Conservation (phyloP, 2,797 vertebrate genomes). For the Pantherophis vulpinus region DNA sequence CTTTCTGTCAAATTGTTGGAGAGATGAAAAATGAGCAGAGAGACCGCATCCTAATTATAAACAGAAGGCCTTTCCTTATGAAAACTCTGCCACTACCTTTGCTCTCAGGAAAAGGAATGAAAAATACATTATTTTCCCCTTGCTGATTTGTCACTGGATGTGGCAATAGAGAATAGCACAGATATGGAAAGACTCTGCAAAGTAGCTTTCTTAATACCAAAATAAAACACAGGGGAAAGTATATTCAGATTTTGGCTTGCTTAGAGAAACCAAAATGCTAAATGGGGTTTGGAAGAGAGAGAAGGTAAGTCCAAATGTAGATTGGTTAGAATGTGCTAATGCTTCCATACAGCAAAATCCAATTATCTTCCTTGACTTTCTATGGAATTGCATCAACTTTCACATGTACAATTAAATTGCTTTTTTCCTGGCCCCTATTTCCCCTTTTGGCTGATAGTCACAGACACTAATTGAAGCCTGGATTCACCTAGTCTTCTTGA, state of each 20-base stretch:
- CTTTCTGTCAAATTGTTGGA: neutral
- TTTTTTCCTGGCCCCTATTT: neutral
- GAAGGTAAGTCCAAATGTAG: neutral
- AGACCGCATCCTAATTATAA: neutral
- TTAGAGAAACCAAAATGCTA: neutral
- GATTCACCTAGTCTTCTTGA: neutral
- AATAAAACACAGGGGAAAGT: neutral
- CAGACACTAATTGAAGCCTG: neutral
- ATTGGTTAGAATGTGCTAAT: neutral
- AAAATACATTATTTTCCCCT: neutral
- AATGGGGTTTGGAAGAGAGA: neutral
- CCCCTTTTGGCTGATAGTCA: neutral
- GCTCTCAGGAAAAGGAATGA: neutral
- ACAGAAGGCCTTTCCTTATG: neutral
- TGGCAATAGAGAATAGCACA: neutral
- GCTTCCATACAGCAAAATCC: neutral
- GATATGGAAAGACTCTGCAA: neutral
- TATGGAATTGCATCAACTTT: neutral
- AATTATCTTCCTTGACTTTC: neutral
- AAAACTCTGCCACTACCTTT: neutral
- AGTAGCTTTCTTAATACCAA: neutral
- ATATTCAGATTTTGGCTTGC: neutral
- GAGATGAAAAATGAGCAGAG: neutral
- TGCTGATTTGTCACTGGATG: neutral
- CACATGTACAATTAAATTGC: neutral